Evolutionary conservation across 2,113 vertebrate genomes (phyloP).

Genomic region (Morone chrysops): DNA sequence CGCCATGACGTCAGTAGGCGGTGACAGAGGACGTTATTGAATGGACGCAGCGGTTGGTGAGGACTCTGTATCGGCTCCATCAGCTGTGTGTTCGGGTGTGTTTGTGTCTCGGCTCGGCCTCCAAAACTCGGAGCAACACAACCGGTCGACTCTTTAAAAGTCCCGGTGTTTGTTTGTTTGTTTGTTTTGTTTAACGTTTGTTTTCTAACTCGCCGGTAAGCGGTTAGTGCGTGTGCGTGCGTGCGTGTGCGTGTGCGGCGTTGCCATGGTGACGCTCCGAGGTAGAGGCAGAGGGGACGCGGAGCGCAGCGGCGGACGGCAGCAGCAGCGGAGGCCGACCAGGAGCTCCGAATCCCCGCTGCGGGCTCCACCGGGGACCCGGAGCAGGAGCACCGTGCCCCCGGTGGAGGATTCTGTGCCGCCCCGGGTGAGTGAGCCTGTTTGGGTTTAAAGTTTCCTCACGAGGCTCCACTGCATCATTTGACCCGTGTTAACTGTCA

Average conservation of each 20-base stretch:
- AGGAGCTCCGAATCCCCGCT: neutral
- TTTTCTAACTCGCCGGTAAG: too few species aligned
- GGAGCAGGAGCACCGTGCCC: neutral
- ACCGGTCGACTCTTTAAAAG: too few species aligned
- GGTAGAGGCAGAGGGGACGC: neutral
- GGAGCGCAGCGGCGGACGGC: neutral
- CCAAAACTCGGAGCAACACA: neutral
- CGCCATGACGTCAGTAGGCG: conserved; percentile 54
- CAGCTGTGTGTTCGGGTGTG: neutral
- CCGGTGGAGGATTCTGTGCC: fast-evolving
- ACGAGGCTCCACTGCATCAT: neutral
- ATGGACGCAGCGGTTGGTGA: neutral
- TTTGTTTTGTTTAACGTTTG: too few species aligned
- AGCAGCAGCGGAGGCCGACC: neutral
- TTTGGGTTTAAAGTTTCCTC: neutral
- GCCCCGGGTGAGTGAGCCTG: conserved; percentile 14
- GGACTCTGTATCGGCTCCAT: neutral
- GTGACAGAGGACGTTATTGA: conserved; percentile 5
- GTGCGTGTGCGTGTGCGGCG: neutral
- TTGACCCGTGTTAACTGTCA: neutral
- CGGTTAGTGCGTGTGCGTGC: too few species aligned
- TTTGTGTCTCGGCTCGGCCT: neutral
- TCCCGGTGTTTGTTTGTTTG: too few species aligned
- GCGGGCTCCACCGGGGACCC: neutral
- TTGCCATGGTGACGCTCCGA: conserved; percentile 58